Evolutionary conservation across 2,888 invertebrate genomes (phyloP), one percentile per base, ranked within the genome.

Genomic region (Gryllus longicercus): DNA sequence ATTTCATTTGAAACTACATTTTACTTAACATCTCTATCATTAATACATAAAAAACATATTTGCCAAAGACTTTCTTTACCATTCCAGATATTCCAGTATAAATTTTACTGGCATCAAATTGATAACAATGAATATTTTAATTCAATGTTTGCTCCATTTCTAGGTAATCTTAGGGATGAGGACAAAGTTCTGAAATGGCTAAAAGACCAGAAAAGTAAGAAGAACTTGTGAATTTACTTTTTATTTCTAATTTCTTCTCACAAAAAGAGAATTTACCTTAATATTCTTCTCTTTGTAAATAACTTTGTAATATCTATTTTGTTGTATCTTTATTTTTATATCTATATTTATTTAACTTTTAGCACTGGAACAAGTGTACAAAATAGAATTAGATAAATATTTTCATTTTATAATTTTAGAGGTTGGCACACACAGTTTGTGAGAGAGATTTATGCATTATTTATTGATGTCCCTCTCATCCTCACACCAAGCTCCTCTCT

Each of bases 161-260:
- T 93, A 96, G 96, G 96, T 92, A 93, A 96, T 92, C 95, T 96
- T 91, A 95, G 92, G 92, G 94, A 95, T 88, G 95, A 96, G 92
- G 94, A 95, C 90, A 95, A 94, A 92, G 96, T 96, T 91, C 93
- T 96, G 91, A 94, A 95, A 91, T 96, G 96, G 96, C 94, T 96
- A 90, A 91, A 95, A 91, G 93, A 95, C 91, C 96, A 96, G 91
- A 95, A 96, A 95, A 95, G 96, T 96, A 96, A 96, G 96, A 92
- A 91, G 23, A 50, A 78, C 18, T 16, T 18, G 21, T n/a, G 49
- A 49, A 78, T 23, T 50, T n/a, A 79, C 51, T 80, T 79, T 38
- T 38, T 49, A 51, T 49, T 78, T 21, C 11, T 38, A 75, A 79
- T 38, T 79, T 38, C 38, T 80, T 76, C 76, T 63, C 63, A 63